Evolutionary conservation across 2,797 vertebrate genomes (phyloP), one percentile per base, ranked within the genome.

Genomic region (Adrianichthys oophorus): DNA sequence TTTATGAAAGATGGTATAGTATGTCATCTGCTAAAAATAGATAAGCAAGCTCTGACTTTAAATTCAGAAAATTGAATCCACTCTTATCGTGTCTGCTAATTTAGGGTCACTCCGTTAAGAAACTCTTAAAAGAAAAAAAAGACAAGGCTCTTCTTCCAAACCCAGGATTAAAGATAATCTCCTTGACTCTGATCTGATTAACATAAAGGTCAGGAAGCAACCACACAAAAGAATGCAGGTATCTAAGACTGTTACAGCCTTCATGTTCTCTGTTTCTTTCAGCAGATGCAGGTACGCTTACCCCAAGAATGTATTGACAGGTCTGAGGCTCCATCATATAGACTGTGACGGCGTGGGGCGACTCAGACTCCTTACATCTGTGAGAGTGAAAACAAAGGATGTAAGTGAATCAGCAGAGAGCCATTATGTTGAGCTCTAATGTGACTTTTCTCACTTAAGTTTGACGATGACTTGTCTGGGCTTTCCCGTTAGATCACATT

Each of bases 271-370:
- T 32, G 10, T 16, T 40, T 16, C 3, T 6, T 19, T 15, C 7
- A 15, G 23, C 23, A 18, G 23, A 18, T 52, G 42, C 24, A 40
- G 15, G 46, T 43, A 7, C 62, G 70, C 96, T 54, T 86, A 99
- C 98, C 93, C 97, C 97, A 7, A 99, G 96, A 75, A 98, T 92
- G 79, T 99, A 99, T 21, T 98, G 97, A 86, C 98, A 99, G 41
- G 95, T 95, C 53, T 98, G 96, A 81, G 97, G 98, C 74, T 99
- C 98, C 70, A 98, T 82, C 95, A 99, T 98, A 78, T 99, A 99
- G 48, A 99, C 93, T 37, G 97, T 98, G 63, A 99, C 98, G 13
- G 98, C 97, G 0, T 99, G 98, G 63, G 97, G 96, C 53, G 97
- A 99, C 64, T 98, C 98, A 0, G 98, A 98, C 83, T 99, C 96